Percentiles rank a stretch among this genome's conserved stretches.
These are phyloP conservation scores for Pyralis farinalis DNA, from an alignment of 2,888 invertebrate species.

Conservation along the genomic window DNA sequence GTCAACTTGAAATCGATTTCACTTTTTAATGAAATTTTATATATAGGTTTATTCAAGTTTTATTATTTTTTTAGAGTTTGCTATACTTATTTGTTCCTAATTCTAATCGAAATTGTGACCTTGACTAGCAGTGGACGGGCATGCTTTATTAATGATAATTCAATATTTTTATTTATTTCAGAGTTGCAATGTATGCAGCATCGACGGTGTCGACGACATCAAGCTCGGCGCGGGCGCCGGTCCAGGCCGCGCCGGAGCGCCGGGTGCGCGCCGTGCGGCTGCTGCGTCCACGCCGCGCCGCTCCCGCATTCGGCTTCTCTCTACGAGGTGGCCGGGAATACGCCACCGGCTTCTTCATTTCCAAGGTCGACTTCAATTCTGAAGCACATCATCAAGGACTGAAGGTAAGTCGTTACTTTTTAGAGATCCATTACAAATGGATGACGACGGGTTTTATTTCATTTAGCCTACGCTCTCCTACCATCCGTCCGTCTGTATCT, in stretches of 20 bases:
- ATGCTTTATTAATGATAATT: too few species aligned
- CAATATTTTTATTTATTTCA: not conserved
- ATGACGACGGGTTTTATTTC: too few species aligned
- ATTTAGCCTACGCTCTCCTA: too few species aligned
- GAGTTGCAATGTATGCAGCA: slow-evolving; percentile 54
- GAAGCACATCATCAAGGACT: slow-evolving; percentile 94
- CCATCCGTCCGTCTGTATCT: too few species aligned
- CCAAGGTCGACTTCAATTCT: slow-evolving; percentile 91
- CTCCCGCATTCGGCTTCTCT: slow-evolving; percentile 89
- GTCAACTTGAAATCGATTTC: too few species aligned
- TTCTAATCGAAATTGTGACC: too few species aligned
- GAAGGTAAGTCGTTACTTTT: slow-evolving; percentile 85
- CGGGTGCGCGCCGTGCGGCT: slow-evolving; percentile 66
- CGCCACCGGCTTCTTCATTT: slow-evolving; percentile 95
- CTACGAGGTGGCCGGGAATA: slow-evolving; percentile 94
- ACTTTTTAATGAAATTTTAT: too few species aligned
- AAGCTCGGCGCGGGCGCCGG: slow-evolving; percentile 50
- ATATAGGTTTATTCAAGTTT: too few species aligned
- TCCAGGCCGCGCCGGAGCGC: slow-evolving; percentile 42
- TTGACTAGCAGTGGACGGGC: too few species aligned
- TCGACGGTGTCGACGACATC: slow-evolving; percentile 65
- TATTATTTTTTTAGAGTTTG: too few species aligned
- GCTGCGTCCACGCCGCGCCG: slow-evolving; percentile 63
- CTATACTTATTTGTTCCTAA: too few species aligned
- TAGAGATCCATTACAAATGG: too few species aligned